These are phyloP conservation scores for Ylistrum balloti DNA, from an alignment of 1,140 invertebrate species.

Conservation along the genomic window DNA sequence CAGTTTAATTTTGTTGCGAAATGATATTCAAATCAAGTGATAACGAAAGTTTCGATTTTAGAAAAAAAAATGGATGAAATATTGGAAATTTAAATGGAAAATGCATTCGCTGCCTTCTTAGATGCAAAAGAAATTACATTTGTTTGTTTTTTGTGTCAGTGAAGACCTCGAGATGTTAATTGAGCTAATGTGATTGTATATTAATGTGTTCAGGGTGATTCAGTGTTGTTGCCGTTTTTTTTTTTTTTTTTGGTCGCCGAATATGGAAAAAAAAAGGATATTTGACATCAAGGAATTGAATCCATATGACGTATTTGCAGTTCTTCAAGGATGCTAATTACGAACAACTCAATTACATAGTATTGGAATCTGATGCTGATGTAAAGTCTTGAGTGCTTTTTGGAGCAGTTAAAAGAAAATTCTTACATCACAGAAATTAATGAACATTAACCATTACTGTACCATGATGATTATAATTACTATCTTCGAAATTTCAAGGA, in stretches of 20 bases:
- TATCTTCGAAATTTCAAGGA: too few species aligned
- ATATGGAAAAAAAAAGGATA: too few species aligned
- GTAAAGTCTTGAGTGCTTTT: neutral
- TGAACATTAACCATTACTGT: too few species aligned
- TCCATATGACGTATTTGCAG: too few species aligned
- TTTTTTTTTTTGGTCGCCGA: too few species aligned
- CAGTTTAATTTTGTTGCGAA: neutral
- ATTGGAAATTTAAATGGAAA: neutral
- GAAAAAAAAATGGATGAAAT: neutral
- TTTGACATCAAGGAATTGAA: too few species aligned
- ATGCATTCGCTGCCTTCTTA: neutral
- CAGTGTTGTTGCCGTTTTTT: neutral
- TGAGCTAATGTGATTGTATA: too few species aligned
- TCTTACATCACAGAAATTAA: neutral
- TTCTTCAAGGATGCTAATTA: too few species aligned
- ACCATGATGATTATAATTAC: too few species aligned
- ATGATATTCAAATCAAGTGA: neutral
- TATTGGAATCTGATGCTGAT: neutral
- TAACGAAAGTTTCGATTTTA: neutral
- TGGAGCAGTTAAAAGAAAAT: neutral
- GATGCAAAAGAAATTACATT: too few species aligned
- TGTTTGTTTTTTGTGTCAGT: neutral
- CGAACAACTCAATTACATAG: too few species aligned
- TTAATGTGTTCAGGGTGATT: neutral
- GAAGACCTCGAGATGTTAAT: neutral